Conservation (phyloP, 1,140 invertebrate species). For the Cotesia glomerata region DNA sequence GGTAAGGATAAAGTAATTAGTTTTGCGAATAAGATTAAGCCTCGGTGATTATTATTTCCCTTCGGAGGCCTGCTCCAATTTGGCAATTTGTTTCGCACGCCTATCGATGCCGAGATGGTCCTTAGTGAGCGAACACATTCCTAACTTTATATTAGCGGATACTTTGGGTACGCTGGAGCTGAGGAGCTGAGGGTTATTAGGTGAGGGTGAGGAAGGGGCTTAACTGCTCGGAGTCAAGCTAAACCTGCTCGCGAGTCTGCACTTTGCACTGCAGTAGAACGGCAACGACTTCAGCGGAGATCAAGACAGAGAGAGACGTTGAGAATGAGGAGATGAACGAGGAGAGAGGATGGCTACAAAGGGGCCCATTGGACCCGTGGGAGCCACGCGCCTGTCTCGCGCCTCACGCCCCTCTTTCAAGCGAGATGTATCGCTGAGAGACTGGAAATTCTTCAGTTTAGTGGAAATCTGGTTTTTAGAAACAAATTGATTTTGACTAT, state of each 20-base stretch:
- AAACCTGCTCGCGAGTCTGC: neutral
- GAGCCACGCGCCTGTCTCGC: constrained; percentile 57
- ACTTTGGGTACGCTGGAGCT: neutral
- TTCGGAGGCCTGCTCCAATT: constrained; percentile 36
- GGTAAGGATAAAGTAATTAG: constrained; percentile 53
- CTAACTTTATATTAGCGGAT: neutral
- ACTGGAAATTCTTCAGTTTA: too few species aligned
- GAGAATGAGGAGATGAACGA: constrained; percentile 36
- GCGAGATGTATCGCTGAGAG: too few species aligned
- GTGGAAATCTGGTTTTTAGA: too few species aligned
- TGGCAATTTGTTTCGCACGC: constrained; percentile 48
- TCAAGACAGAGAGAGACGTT: constrained; percentile 26
- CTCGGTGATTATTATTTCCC: constrained; percentile 24
- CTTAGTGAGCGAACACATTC: neutral
- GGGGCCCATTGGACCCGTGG: constrained; percentile 46
- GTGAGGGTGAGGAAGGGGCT: neutral
- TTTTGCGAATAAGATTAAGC: constrained; percentile 33
- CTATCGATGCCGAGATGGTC: constrained; percentile 15
- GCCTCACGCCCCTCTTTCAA: constrained; percentile 31
- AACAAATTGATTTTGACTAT: too few species aligned
- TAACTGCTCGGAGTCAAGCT: constrained; percentile 7
- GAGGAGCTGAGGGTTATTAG: too few species aligned
- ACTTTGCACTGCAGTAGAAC: constrained; percentile 10
- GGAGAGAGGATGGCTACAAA: constrained; percentile 16
- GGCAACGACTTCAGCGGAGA: constrained; percentile 16